Evolutionary conservation across 2,113 vertebrate genomes (phyloP).

Genomic region (Benitochromis conjunctus): DNA sequence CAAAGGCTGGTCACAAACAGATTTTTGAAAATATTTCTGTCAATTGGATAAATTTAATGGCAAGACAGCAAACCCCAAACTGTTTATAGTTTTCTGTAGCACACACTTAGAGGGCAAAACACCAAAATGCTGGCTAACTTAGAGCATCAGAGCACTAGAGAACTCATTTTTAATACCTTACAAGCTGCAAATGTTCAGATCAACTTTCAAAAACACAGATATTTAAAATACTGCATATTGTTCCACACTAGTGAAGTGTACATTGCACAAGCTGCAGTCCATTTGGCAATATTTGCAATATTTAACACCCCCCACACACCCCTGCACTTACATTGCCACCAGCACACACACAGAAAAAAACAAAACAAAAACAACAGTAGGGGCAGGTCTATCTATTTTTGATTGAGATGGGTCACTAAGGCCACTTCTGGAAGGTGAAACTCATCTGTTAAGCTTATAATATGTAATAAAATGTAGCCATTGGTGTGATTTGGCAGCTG

Average conservation of each 20-base stretch:
- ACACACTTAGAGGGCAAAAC: not conserved
- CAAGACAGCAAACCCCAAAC: not conserved
- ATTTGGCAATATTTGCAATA: not conserved
- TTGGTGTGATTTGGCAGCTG: not conserved
- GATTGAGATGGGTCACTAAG: not conserved
- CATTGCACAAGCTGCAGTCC: not conserved
- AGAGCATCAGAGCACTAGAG: not conserved
- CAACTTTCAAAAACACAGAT: not conserved
- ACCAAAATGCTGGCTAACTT: not conserved
- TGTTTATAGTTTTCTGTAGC: accelerated
- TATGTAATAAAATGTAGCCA: not conserved
- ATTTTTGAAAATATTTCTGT: not conserved
- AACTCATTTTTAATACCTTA: not conserved
- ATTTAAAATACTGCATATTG: not conserved
- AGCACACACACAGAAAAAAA: not conserved
- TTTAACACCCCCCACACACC: not conserved
- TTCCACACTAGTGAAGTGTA: not conserved
- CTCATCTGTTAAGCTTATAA: accelerated
- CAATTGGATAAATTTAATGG: not conserved
- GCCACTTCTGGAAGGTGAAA: not conserved
- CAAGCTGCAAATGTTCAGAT: not conserved
- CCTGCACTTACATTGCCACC: not conserved
- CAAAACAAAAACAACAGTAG: not conserved
- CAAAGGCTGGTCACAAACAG: not conserved
- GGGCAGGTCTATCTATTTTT: not conserved